These are phyloP conservation scores for Platypus cylindrus DNA, from an alignment of 2,888 invertebrate species.

Conservation along the genomic window DNA sequence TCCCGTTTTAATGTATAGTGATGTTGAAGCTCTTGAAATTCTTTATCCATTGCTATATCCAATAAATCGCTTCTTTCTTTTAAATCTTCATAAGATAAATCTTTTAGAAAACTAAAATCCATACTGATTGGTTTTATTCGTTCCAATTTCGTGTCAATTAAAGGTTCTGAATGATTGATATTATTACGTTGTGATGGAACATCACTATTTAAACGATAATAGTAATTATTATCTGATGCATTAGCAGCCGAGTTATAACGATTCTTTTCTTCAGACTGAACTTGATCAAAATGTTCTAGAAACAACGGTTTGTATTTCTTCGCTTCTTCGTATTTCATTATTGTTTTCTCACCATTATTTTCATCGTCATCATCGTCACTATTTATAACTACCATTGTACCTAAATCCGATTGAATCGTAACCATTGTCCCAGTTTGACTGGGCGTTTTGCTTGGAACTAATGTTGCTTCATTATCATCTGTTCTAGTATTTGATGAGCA, in stretches of 20 bases:
- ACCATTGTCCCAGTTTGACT: conserved; percentile 40
- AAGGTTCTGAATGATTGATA: conserved; percentile 13
- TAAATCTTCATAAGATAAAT: conserved; percentile 54
- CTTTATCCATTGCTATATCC: conserved; percentile 97
- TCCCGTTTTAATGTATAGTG: conserved; percentile 93
- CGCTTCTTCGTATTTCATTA: conserved; percentile 72
- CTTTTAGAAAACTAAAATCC: conserved; percentile 22
- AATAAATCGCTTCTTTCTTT: conserved; percentile 81
- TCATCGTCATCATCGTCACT: conserved; percentile 60
- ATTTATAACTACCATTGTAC: conserved; percentile 88
- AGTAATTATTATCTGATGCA: conserved; percentile 2
- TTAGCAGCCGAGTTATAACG: conserved; percentile 7
- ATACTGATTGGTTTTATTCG: conserved; percentile 21
- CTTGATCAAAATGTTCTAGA: conserved; percentile 91
- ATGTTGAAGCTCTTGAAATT: conserved; percentile 88
- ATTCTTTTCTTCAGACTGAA: conserved; percentile 44
- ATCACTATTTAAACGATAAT: conserved; percentile 2
- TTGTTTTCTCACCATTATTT: conserved; percentile 74
- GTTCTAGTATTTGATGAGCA: conserved; percentile 31
- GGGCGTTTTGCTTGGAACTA: conserved; percentile 47
- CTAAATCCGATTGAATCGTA: conserved; percentile 70
- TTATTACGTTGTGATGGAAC: conserved; percentile 2
- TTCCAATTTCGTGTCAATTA: conserved; percentile 21
- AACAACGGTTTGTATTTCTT: conserved; percentile 86
- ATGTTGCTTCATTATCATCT: conserved; percentile 45